Base-by-base conservation (phyloP, 2,113 vertebrate species). In the Origma solitaria region DNA sequence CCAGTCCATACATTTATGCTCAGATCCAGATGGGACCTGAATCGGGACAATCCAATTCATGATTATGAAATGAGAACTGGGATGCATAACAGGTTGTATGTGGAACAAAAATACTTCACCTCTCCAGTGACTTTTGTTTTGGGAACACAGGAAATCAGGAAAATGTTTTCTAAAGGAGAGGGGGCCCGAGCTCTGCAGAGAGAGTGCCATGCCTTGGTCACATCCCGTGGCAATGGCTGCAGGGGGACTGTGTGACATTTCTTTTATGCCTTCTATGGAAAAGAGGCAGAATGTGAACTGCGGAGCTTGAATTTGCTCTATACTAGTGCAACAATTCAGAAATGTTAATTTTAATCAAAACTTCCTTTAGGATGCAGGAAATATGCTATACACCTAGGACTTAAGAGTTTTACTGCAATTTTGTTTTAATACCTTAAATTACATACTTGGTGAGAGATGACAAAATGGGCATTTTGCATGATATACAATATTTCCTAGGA, bases 301-400 rank as follows among this genome's bases (percentile, higher is more conserved):
- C n/a, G 51, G 31, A 49, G n/a, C 51, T 50, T 65, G 13, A 90
- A 78, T 80, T 72, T 30, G 35, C 51, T 72, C 64, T 25, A 22
- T 47, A 47, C 17, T 53, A 84, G 57, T 1, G 4, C 14, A 70
- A 40, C 56, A 94, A 82, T 94, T 97, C 42, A 77, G 53, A 96
- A 97, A 94, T 58, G 88, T 72, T 96, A 72, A 91, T 95, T 86
- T 97, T 90, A 93, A 96, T 90, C 40, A 62, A 92, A 97, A 92
- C 53, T 95, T 94, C 60, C 58, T 96, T 96, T 95, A 90, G 27
- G 69, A 94, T 95, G 54, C 92, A 92, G 93, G 77, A 97, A 94
- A 86, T 49, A 92, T 5, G 18, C 28, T 57, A 75, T 71, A 92
- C 82, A 93, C 70, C 79, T 69, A 92, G 71, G 65, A 73, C 69